Evolutionary conservation across 2,888 invertebrate genomes (phyloP), one percentile per base, ranked within the genome.

Genomic region (Archips xylosteana): DNA sequence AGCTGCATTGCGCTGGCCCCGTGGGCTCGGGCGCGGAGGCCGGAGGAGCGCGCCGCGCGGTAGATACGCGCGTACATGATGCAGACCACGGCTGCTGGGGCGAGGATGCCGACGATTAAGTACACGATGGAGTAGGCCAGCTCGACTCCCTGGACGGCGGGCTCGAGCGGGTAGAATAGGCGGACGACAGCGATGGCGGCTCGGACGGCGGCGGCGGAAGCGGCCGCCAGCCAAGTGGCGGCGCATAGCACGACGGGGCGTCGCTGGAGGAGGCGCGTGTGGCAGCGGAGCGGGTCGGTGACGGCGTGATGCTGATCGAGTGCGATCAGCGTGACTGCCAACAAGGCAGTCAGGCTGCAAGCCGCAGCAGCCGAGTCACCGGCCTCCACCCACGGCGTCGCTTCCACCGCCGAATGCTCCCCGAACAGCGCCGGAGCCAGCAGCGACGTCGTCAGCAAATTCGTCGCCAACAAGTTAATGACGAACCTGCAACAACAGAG

Each of bases 21-120:
- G 74, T 93, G 90, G 69, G 94, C 94, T 75, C 94, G 85, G 75
- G 94, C 94, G 70, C 94, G 79, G 3, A 94, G 82, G 3, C 94
- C 97, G 75, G 97, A 97, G 74, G 96, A 95, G 78, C 96, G 96
- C 8, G 97, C 97, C 9, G 97, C 97, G 13, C 96, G 95, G 87
- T 97, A 97, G 76, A 97, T 97, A 76, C 96, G 95, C 36, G 96
- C 94, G 86, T 97, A 97, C 86, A 97, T 97, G 87, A 96, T 95
- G 85, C 96, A 96, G 66, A 97, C 96, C 32, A 95, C 95, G 76
- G 96, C 95, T 0, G 96, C 96, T 3, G 94, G 92, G 51, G 86
- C 83, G 71, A 89, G 78, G 68, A 89, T 83, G 77, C 92, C 92
- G 75, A 89, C 80, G 60, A 89, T 83, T 82, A 94, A 86, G 87